These are phyloP conservation scores for Drosophila flavopinicola DNA, from an alignment of 2,888 invertebrate genomes.

Conservation along the genomic window DNA sequence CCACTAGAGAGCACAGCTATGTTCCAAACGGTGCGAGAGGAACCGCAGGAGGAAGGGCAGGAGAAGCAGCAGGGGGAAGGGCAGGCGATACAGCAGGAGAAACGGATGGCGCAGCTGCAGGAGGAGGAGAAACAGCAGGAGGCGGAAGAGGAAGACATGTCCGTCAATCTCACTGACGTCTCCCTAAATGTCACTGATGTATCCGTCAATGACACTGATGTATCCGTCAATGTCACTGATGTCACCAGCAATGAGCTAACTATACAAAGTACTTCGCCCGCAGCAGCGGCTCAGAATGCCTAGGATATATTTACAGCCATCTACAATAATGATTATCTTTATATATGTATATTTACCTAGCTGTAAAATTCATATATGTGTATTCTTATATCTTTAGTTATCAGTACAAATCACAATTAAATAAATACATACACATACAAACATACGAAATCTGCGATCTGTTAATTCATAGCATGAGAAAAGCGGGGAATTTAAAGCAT, in stretches of 20 bases:
- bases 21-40: neutral
- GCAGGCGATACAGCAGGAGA: neutral
- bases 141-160: neutral
- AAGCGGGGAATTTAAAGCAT: no score
- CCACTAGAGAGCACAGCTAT: constrained; percentile 37
- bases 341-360: neutral
- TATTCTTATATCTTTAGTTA: constrained; percentile 22
- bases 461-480: no score
- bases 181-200: neutral
- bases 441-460: no score
- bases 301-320: constrained; percentile 4
- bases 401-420: constrained; percentile 43
- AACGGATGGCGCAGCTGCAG: neutral
- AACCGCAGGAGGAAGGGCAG: neutral
- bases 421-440: neutral
- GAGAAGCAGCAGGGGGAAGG: neutral
- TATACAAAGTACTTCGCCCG: constrained; percentile 60
- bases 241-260: constrained; percentile 6
- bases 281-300: constrained; percentile 46
- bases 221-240: neutral
- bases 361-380: neutral
- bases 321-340: constrained; percentile 3
- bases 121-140: neutral
- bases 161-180: neutral
- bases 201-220: constrained; percentile 7